Conservation (phyloP, 2,888 invertebrate species). For the Stictocephala bisonia region DNA sequence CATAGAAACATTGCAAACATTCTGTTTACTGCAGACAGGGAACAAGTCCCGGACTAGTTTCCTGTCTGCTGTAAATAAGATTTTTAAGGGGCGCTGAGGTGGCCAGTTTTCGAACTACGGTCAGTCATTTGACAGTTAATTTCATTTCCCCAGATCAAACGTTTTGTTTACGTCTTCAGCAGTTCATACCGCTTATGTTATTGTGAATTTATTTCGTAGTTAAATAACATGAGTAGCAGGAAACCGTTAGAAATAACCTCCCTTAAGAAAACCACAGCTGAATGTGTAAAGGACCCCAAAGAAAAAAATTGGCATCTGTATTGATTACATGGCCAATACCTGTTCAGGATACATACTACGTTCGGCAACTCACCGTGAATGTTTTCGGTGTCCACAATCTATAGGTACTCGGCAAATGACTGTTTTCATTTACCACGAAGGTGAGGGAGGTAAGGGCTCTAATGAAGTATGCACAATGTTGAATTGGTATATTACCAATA, state of each 20-base stretch:
- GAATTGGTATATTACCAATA: constrained; percentile 30
- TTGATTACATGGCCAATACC: constrained; percentile 45
- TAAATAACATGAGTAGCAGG: not conserved
- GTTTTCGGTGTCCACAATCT: constrained; percentile 40
- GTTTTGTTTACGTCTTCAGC: too few species aligned
- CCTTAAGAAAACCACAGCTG: not conserved
- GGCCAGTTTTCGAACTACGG: too few species aligned
- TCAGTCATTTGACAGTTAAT: too few species aligned
- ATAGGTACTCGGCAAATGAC: constrained; percentile 10
- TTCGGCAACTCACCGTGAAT: constrained; percentile 39
- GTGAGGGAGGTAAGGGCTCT: constrained; percentile 42
- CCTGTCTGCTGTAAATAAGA: too few species aligned
- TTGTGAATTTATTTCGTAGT: too few species aligned
- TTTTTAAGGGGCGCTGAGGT: too few species aligned
- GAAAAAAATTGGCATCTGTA: constrained; percentile 20
- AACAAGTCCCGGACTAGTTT: too few species aligned
- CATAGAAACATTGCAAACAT: too few species aligned
- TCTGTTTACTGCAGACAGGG: too few species aligned
- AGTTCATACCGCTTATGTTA: too few species aligned
- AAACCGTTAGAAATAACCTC: too few species aligned
- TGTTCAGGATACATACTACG: constrained; percentile 43
- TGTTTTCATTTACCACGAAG: constrained; percentile 46
- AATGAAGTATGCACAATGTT: constrained; percentile 46
- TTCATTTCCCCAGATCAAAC: too few species aligned
- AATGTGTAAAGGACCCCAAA: not conserved